phyloP scores from a whole-genome alignment of 2,797 vertebrate genomes.

The Balearica regulorum region DNA sequence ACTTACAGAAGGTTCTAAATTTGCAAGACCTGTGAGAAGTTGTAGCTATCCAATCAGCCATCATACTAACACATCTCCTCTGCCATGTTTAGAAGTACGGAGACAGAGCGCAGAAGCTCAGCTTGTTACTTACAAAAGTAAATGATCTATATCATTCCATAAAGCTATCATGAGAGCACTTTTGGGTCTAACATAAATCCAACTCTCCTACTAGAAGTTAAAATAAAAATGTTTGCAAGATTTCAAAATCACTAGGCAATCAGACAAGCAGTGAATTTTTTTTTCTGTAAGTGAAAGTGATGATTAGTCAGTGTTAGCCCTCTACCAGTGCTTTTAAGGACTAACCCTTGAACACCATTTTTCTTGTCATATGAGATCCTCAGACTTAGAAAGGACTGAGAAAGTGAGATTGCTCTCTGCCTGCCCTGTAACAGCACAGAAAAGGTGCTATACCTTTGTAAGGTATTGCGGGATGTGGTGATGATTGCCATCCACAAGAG shows the following conservation, averaged over 20 bases:
- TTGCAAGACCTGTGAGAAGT: neutral
- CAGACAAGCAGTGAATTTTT: neutral
- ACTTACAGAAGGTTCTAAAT: constrained; percentile 63
- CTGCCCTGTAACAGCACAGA: neutral
- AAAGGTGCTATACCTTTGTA: neutral
- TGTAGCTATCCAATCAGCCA: neutral
- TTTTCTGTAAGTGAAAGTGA: neutral
- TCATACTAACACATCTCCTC: neutral
- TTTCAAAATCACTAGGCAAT: neutral
- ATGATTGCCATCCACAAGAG: neutral
- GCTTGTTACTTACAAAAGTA: neutral
- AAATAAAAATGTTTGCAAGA: neutral
- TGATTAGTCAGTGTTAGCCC: neutral
- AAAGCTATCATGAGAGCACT: neutral
- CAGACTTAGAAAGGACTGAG: neutral
- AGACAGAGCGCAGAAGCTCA: neutral
- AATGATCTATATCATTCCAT: neutral
- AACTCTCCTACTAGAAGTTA: neutral
- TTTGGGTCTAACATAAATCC: neutral
- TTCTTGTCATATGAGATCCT: neutral
- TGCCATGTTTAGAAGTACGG: neutral
- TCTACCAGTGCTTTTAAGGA: neutral
- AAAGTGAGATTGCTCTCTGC: neutral
- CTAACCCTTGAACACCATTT: neutral
- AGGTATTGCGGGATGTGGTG: neutral